phyloP scores from a whole-genome alignment of 2,113 vertebrate species.

The Prolemur simus region DNA sequence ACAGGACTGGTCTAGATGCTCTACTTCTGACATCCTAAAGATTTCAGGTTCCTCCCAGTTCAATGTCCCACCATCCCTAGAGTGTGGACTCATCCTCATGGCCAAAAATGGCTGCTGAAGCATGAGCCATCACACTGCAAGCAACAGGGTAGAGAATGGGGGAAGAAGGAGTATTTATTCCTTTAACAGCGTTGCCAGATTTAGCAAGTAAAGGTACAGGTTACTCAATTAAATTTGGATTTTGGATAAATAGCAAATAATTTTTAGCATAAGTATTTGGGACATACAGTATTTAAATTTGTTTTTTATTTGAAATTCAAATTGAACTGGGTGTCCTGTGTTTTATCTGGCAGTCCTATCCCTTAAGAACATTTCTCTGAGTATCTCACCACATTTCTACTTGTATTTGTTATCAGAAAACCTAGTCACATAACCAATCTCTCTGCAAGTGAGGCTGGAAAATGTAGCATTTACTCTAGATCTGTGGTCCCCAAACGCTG shows the following conservation, averaged over 20 bases:
- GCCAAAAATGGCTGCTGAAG: neutral
- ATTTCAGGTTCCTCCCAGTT: neutral
- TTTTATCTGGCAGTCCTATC: neutral
- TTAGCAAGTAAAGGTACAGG: neutral
- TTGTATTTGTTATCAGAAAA: neutral
- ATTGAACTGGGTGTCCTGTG: neutral
- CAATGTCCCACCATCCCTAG: neutral
- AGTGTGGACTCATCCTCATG: neutral
- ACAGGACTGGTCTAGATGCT: neutral
- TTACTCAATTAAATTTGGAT: neutral
- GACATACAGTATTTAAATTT: neutral
- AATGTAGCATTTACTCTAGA: neutral
- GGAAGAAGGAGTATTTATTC: neutral
- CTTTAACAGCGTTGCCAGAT: neutral
- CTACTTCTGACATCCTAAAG: neutral
- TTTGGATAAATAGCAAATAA: neutral
- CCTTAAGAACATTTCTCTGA: neutral
- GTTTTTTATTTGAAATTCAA: neutral
- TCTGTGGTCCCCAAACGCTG: no score
- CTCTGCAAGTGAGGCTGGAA: neutral
- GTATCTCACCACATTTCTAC: neutral
- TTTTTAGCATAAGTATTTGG: neutral
- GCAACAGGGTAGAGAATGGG: neutral
- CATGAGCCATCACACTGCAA: neutral
- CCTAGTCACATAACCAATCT: neutral